These are phyloP conservation scores for Cotesia chilonis DNA, from an alignment of 1,140 invertebrate species.

Conservation along the genomic window DNA sequence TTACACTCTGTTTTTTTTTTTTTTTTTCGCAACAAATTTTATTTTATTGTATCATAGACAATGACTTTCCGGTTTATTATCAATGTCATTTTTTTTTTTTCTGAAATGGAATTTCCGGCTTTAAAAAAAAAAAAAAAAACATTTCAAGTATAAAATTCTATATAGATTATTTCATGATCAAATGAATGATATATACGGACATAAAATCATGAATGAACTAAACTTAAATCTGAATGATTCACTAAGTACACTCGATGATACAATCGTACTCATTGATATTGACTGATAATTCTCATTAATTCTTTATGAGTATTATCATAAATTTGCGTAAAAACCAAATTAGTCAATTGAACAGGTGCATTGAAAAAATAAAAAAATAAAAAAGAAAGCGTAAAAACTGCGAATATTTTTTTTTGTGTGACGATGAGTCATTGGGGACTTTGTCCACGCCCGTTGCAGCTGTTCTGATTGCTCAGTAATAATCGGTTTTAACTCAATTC, in stretches of 20 bases:
- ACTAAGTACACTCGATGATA: no score
- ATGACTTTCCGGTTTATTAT: conserved; percentile 13
- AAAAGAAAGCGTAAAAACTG: conserved; percentile 18
- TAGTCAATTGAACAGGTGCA: conserved; percentile 20
- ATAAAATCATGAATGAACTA: no score
- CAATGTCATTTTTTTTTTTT: neutral
- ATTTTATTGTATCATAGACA: conserved; percentile 1
- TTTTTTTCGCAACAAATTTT: conserved; percentile 11
- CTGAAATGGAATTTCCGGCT: conserved; percentile 4
- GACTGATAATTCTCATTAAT: no score
- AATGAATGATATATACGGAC: no score
- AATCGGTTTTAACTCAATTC: conserved; percentile 26
- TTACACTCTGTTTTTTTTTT: neutral
- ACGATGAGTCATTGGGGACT: conserved; percentile 30
- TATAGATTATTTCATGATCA: neutral
- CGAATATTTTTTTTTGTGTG: conserved; percentile 22
- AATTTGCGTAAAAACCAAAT: neutral
- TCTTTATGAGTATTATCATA: neutral
- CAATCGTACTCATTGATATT: no score
- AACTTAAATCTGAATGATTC: neutral
- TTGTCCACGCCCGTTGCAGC: conserved; percentile 36
- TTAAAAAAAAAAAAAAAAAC: neutral
- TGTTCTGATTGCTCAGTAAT: conserved; percentile 37
- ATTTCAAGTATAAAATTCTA: neutral
- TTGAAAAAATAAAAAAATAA: conserved; percentile 16